phyloP scores from a whole-genome alignment of 2,888 invertebrate species.

The Brassicogethes aeneus region DNA sequence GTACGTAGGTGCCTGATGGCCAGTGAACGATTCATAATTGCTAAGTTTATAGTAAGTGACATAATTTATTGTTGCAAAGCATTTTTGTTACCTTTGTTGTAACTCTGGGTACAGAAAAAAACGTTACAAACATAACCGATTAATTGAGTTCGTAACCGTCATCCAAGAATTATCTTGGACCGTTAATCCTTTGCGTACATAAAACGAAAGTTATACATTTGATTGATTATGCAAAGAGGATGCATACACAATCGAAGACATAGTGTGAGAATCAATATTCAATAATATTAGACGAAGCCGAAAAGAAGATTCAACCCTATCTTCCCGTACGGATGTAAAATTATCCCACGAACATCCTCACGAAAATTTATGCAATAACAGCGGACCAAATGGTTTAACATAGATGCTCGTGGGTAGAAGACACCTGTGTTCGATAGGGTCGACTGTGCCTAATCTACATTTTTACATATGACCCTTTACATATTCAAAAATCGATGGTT shows the following conservation, averaged over 20 bases:
- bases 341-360: slow-evolving; percentile 38
- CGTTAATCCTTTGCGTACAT: too few relatives aligned
- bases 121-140: too few relatives aligned
- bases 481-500: slow-evolving; percentile 43
- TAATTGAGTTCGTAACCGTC: too few relatives aligned
- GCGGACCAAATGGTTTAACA: slow-evolving; percentile 19
- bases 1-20: too few relatives aligned
- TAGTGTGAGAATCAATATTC: slow-evolving; percentile 25
- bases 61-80: too few relatives aligned
- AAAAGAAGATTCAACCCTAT: slow-evolving; percentile 29
- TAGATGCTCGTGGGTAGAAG: background rate
- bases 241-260: slow-evolving; percentile 15
- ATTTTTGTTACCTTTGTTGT: too few relatives aligned
- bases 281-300: slow-evolving; percentile 25
- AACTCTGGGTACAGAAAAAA: too few relatives aligned
- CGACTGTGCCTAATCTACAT: slow-evolving; percentile 37
- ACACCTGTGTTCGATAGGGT: slow-evolving; percentile 18
- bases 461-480: slow-evolving; percentile 38
- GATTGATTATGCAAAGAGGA: slow-evolving; percentile 23
- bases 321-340: slow-evolving; percentile 27
- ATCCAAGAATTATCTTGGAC: too few relatives aligned
- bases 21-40: too few relatives aligned
- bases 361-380: slow-evolving; percentile 33
- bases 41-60: too few relatives aligned
- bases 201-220: slow-evolving; percentile 3